Evolutionary conservation across 2,113 vertebrate species (phyloP).

Genomic region (Okapia johnstoni): DNA sequence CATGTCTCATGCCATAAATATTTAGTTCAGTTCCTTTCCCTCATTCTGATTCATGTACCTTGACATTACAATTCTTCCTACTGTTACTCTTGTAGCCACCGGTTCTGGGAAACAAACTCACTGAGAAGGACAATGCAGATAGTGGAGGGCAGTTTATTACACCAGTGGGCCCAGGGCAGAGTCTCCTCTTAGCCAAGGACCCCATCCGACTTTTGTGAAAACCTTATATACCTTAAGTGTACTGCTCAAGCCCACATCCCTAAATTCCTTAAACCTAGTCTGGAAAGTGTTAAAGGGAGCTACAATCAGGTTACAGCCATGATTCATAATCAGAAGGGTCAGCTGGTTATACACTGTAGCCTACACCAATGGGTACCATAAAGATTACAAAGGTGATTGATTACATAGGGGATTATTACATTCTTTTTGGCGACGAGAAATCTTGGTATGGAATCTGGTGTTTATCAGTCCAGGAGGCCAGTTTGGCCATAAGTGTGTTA

Average conservation of each 20-base stretch:
- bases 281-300: neutral
- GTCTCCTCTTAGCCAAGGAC: neutral
- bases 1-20: neutral
- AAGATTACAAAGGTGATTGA: neutral
- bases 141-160: neutral
- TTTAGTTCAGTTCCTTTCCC: neutral
- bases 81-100: neutral
- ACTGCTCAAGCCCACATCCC: neutral
- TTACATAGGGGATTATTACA: neutral
- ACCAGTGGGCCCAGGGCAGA: fast-evolving
- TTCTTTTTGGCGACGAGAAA: neutral
- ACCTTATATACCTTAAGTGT: neutral
- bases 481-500: neutral
- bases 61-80: neutral
- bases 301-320: neutral
- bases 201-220: neutral
- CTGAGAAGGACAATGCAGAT: neutral
- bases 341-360: neutral
- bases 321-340: neutral
- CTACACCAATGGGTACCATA: neutral
- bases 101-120: neutral
- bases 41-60: neutral
- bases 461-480: neutral
- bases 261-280: neutral
- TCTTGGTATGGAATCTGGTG: neutral